Evolutionary conservation across 2,888 invertebrate genomes (phyloP).

Genomic region (Neoascia interrupta): DNA sequence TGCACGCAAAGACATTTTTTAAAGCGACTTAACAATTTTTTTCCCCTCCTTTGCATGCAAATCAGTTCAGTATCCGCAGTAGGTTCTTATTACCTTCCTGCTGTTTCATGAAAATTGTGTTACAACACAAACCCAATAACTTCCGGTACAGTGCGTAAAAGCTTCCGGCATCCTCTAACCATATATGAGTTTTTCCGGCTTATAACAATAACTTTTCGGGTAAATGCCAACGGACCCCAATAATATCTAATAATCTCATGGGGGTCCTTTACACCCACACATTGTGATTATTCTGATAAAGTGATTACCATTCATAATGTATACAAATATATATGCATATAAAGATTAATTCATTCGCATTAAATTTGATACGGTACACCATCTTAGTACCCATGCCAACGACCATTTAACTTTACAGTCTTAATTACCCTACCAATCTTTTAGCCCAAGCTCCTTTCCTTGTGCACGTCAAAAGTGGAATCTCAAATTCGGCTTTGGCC

Average conservation of each 20-base stretch:
- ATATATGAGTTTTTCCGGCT: not conserved
- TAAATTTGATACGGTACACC: slow-evolving; percentile 49
- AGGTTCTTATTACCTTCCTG: no score
- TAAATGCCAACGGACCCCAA: not conserved
- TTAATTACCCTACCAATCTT: slow-evolving; percentile 47
- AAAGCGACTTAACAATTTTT: no score
- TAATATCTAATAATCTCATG: not conserved
- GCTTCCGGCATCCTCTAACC: no score
- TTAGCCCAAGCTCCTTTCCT: slow-evolving; percentile 7
- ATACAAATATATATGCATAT: slow-evolving; percentile 29
- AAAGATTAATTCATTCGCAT: slow-evolving; percentile 57
- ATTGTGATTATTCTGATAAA: slow-evolving; percentile 49
- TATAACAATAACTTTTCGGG: no score
- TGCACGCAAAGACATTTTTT: no score
- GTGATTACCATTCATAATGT: slow-evolving; percentile 50
- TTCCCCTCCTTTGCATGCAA: no score
- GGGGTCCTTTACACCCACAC: slow-evolving; percentile 9
- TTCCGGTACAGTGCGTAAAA: no score
- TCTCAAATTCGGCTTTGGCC: slow-evolving; percentile 53
- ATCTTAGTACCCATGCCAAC: slow-evolving; percentile 9
- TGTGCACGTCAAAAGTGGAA: slow-evolving; percentile 47
- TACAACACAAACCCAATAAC: no score
- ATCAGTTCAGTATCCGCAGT: no score
- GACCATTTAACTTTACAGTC: slow-evolving; percentile 60
- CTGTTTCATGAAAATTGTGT: no score